phyloP scores from a whole-genome alignment of 2,888 invertebrate species.

The Tachystola acroxantha region DNA sequence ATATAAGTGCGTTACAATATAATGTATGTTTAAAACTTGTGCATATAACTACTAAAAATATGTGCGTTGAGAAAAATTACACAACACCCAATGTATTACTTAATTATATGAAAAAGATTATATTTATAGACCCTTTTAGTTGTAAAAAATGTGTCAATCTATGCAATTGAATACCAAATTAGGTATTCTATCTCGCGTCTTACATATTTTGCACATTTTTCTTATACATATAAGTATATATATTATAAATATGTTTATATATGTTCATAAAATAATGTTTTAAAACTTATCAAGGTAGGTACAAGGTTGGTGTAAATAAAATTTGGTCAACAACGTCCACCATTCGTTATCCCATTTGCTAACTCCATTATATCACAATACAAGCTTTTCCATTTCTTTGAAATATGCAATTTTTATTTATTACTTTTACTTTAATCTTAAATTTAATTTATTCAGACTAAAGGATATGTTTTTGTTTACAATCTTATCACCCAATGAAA shows the following conservation, averaged over 20 bases:
- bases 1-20: slow-evolving; percentile 2
- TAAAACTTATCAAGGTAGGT: slow-evolving; percentile 4
- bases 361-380: slow-evolving; percentile 26
- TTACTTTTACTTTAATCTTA: slow-evolving; percentile 18
- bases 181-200: slow-evolving; percentile 65
- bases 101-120: slow-evolving; percentile 6
- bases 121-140: slow-evolving; percentile 4
- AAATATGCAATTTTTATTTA: slow-evolving; percentile 6
- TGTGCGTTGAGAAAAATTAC: slow-evolving; percentile 7
- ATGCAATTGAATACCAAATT: slow-evolving; percentile 49
- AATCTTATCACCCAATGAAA: slow-evolving; percentile 52
- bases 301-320: slow-evolving; percentile 4
- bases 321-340: slow-evolving; percentile 4
- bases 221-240: slow-evolving; percentile 8
- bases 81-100: slow-evolving; percentile 13
- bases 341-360: slow-evolving; percentile 8
- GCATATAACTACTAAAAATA: slow-evolving; percentile 7
- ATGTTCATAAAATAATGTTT: slow-evolving; percentile 6
- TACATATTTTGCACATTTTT: slow-evolving; percentile 48
- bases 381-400: slow-evolving; percentile 19
- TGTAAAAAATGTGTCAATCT: slow-evolving; percentile 42
- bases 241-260: slow-evolving; percentile 5
- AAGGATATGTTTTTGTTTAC: slow-evolving; percentile 72
- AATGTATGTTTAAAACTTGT: slow-evolving; percentile 10
- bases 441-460: slow-evolving; percentile 56